Base-by-base conservation (phyloP, 1,140 invertebrate genomes). In the Drosophila hydei region DNA sequence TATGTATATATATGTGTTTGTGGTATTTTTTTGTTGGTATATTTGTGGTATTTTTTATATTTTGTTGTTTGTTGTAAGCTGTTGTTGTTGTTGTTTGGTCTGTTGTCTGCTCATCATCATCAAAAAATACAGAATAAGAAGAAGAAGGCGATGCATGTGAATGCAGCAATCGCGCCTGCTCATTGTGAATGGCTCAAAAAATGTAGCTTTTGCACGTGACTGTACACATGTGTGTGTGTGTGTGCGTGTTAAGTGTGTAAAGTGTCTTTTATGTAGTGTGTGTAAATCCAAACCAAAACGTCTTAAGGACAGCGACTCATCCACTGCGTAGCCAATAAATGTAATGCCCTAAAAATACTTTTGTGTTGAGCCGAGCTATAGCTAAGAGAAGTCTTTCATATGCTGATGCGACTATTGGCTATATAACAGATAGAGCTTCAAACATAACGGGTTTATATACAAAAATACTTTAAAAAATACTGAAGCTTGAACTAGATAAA, bases 1-100 rank as follows among this genome's bases (percentile, higher is more conserved):
- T 54, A 56, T 62, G 64, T 72, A 58, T 77, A 56, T 43, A 68
- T 73, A 73, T 63, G 27, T 43, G 27, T 72, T 48, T 61, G 45
- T 65, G 48, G 61, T 77, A 51, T 80, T 33, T 74, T 55, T 60
- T 50, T 73, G 48, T 27, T 68, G 11, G 36, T 50, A 54, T 56
- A 48, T 58, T 62, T 69, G 33, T 60, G 45, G 11, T 60, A 14
- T 33, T 2, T 48, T 47, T 51, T 16, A 27, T 69, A 21, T 60
- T 14, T 27, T 61, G 33, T 33, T 54, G 38, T 52, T 63, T 21
- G 50, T 62, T 51, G 33, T 42, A n/a, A n/a, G n/a, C n/a, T 62
- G 21, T 72, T 52, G 23, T 33, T 69, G 50, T 38, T 69, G 30
- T 56, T 52, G 27, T 72, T 33, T 70, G 16, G 59, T 70, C 59